phyloP scores from a whole-genome alignment of 2,888 invertebrate genomes.

The Empis stercorea region DNA sequence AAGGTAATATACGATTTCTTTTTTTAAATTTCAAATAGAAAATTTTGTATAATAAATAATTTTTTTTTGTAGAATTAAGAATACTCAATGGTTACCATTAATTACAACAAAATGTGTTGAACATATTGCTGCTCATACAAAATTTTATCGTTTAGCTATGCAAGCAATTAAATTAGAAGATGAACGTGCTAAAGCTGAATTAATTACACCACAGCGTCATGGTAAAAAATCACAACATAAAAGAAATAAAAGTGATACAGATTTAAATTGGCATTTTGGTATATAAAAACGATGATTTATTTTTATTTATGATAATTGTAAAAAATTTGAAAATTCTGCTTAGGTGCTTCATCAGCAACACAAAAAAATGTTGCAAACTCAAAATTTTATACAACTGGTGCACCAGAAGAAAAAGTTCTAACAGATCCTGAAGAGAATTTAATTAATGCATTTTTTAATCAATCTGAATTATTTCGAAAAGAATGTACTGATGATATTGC shows the following conservation, averaged over 20 bases:
- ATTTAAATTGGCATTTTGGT: conserved; percentile 52
- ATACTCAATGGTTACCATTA: conserved; percentile 14
- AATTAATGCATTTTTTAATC: conserved; percentile 16
- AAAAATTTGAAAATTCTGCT: too few species aligned
- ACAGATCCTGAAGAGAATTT: conserved; percentile 15
- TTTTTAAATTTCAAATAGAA: not conserved
- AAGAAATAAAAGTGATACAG: conserved; percentile 62
- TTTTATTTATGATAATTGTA: not conserved
- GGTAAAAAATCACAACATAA: conserved; percentile 43
- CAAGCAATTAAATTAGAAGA: conserved; percentile 10
- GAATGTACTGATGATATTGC: conserved; percentile 15
- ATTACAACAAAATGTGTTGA: conserved; percentile 17
- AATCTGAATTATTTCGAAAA: conserved; percentile 13
- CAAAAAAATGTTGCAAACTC: conserved; percentile 16
- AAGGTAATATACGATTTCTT: not conserved
- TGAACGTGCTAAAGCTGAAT: conserved; percentile 8
- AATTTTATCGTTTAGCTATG: conserved; percentile 14
- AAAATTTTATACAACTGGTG: conserved; percentile 14
- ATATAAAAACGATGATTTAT: conserved; percentile 8
- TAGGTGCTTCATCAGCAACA: conserved; percentile 3
- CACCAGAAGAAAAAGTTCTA: conserved; percentile 11
- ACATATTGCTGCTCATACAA: conserved; percentile 15
- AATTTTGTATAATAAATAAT: too few species aligned
- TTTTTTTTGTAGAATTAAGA: conserved; percentile 11
- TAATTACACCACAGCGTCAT: conserved; percentile 24